Evolutionary conservation across 2,113 vertebrate genomes (phyloP), one percentile per base, ranked within the genome.

Genomic region (Atlantisia rogersi): DNA sequence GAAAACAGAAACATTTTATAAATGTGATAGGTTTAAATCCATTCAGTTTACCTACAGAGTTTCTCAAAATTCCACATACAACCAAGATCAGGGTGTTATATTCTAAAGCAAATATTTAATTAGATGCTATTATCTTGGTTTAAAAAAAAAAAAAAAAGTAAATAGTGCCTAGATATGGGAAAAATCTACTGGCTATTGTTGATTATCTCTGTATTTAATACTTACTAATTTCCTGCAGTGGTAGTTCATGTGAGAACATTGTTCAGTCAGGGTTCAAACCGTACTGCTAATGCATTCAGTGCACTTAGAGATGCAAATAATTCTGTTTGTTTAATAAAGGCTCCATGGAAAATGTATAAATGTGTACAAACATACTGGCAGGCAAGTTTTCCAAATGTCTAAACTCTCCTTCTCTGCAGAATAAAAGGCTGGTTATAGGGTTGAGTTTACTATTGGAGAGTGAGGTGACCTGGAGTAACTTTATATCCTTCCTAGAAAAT

Each of bases 31-130:
- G 15, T 20, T 63, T 82, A 31, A 78, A 58, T 67, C 10, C 12
- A 21, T 59, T 55, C 10, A 19, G 1, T 56, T 64, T 35, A 81
- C 44, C 46, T 32, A 9, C 3, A 16, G 16, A 50, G 21, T n/a
- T 90, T 19, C 35, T 76, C 17, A 68, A 25, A 78, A 53, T 52
- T 77, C 5, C 10, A 42, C 42, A 26, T 74, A 7, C 5, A 37
- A 2, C 1, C 10, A 73, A 14, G 7, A 24, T 1, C 21, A 4
- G 7, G 2, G 5, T 12, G 15, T 18, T 37, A 48, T 46, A 56
- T 84, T 78, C 16, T 68, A 83, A 86, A 69, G 3, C 5, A 48
- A 81, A 22, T 35, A 37, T 28, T 69, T 24, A 17, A n/a, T 25
- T 29, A 70, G 9, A 1, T 5, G 2, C 7, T 52, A 39, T 11